Base-by-base conservation (phyloP, 2,113 vertebrate species). In the Odontesthes bonariensis region DNA sequence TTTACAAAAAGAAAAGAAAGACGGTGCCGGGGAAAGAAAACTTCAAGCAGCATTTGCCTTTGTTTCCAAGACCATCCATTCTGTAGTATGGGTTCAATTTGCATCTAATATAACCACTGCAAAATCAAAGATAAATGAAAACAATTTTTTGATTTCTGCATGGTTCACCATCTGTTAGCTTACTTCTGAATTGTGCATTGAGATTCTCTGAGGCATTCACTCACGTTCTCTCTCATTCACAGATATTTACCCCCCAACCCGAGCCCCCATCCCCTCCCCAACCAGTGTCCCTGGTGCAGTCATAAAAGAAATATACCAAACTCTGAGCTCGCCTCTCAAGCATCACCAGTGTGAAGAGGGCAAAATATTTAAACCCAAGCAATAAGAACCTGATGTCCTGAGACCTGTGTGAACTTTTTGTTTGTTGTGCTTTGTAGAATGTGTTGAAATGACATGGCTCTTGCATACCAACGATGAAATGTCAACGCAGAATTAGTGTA, bases 111-210 rank as follows among this genome's bases (percentile, higher is more conserved):
- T 90, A 81, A 86, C 85, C 79, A 74, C 85, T 76, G 70, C 81
- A 68, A 77, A 93, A 94, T 94, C 91, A 94, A 93, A 94, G 89
- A 79, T 84, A 90, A 89, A 82, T 68, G 67, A 86, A 90, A 90
- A 92, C 66, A 54, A 86, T 88, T 92, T 90, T 93, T 91, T 93
- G 84, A 93, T 94, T 93, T 92, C 82, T 77, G 91, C 89, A 88
- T 86, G 84, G 83, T 89, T 85, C 84, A 77, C 94, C 93, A 93
- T 94, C 92, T 94, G 93, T 90, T 91, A 91, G 89, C 75, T 84
- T 85, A 89, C 82, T 83, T 89, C 85, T 86, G 73, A 91, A 88
- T 88, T 88, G 71, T 66, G 61, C 85, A 86, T 83, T 66, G 57
- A 70, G 40, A 69, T 54, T 85, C 89, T 90, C 83, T 58, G 57